Evolutionary conservation across 2,888 invertebrate genomes (phyloP).

Genomic region (Dicyrtomina minuta): DNA sequence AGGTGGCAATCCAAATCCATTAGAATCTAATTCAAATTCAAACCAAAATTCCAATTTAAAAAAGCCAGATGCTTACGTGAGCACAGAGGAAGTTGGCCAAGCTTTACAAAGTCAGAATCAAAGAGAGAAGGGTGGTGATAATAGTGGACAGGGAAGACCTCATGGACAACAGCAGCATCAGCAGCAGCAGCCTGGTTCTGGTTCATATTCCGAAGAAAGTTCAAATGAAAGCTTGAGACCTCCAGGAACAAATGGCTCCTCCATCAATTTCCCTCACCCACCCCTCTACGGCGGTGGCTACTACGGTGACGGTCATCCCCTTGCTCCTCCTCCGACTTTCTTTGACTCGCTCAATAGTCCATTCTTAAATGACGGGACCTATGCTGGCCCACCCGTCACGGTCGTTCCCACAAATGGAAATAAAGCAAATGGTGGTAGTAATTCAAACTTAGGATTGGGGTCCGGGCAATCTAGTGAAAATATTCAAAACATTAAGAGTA

Average conservation of each 20-base stretch:
- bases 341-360: slow-evolving; percentile 15
- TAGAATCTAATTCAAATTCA: not conserved
- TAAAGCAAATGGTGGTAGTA: not conserved
- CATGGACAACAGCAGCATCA: not conserved
- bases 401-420: not conserved
- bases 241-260: not conserved
- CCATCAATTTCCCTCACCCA: slow-evolving; percentile 15
- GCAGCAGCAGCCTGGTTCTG: slow-evolving; percentile 2
- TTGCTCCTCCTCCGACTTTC: slow-evolving; percentile 24
- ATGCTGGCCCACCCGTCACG: not conserved
- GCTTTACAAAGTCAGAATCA: slow-evolving; percentile 8
- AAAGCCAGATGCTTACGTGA: slow-evolving; percentile 37
- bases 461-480: too few relatives aligned
- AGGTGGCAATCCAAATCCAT: not conserved
- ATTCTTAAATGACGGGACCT: not conserved
- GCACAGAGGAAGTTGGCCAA: slow-evolving; percentile 35
- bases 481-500: too few relatives aligned
- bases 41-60: not conserved
- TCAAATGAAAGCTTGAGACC: too few relatives aligned
- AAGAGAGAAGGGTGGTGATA: not conserved
- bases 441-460: too few relatives aligned
- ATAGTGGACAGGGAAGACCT: not conserved
- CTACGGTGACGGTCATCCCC: slow-evolving; percentile 12
- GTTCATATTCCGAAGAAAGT: not conserved
- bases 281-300: slow-evolving; percentile 16